These are phyloP conservation scores for Apostichopus leukothele DNA, from an alignment of 53 echinoderm and acorn worm genomes.

Conservation along the genomic window DNA sequence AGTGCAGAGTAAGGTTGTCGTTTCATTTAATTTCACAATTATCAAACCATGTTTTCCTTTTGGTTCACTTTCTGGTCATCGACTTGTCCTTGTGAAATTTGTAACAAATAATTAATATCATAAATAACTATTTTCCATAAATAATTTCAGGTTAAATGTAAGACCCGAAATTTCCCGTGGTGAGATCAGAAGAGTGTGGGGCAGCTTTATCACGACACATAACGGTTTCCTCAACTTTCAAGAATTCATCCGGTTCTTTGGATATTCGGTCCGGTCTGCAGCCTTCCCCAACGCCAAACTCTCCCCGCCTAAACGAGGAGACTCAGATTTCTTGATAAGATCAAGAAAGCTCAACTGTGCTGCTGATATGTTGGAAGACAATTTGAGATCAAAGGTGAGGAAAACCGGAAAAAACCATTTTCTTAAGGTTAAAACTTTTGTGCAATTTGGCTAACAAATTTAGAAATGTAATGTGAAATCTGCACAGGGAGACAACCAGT, in stretches of 20 bases:
- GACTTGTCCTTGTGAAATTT: no score
- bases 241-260: conserved; percentile 93
- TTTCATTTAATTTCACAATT: no score
- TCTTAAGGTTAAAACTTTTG: no score
- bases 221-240: conserved; percentile 74
- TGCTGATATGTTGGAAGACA: conserved; percentile 97
- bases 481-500: no score
- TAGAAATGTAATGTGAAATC: no score
- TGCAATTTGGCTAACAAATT: no score
- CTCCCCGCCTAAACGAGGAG: conserved; percentile 91
- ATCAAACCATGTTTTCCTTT: no score
- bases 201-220: conserved; percentile 82
- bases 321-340: conserved; percentile 91
- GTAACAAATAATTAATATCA: no score
- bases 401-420: background rate
- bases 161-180: conserved; percentile 87
- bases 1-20: no score
- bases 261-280: conserved; percentile 75
- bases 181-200: conserved; percentile 92
- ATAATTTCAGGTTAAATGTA: conserved; percentile 60
- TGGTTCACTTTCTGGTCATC: no score
- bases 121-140: no score
- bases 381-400: conserved; percentile 92
- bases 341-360: conserved; percentile 98
- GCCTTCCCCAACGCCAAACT: conserved; percentile 96